Base-by-base conservation (phyloP, 2,113 vertebrate species). In the Dipodomys spectabilis region DNA sequence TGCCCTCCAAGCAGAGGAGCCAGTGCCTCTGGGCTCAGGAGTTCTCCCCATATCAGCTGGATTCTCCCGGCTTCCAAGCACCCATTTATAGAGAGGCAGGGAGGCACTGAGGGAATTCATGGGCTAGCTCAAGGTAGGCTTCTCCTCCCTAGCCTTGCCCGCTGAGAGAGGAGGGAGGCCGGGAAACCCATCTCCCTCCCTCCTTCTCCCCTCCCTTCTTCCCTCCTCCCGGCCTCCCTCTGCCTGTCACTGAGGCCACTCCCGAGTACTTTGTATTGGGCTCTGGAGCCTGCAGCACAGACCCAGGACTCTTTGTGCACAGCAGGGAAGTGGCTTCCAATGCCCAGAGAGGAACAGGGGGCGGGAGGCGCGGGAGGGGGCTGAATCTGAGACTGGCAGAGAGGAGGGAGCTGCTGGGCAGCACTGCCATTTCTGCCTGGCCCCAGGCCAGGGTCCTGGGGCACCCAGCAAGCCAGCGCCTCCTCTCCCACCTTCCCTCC, bases 151-250 rank as follows among this genome's bases (percentile, higher is more conserved):
- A 28, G 0, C 15, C 19, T 39, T n/a, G 35, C 80, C 30, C 30
- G 0, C 12, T 2, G 0, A 19, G 19, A 19, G 19, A 35, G 49
- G 67, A 71, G 72, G 60, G 39, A 39, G 81, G 25, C 32, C 0
- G 8, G 27, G 73, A n/a, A 32, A 16, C 19, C 8, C 88, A 1
- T 32, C 74, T 30, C 6, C 25, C 5, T 23, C 28, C 23, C 18
- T n/a, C 32, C 65, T 44, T 80, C 65, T 39, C 57, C 0, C 6
- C 20, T 28, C 23, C 22, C 32, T 45, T 65, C 62, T 80, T 71
- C 49, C 71, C 0, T 0, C 0, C 3, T 0, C 0, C 0, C 53
- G 4, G 13, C 53, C 53, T 13, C 15, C 13, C 15, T 57, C 53
- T 0, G 11, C 39, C 83, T 2, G 22, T 65, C 72, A 22, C 27